Evolutionary conservation across 64 coral and sea anemone species (phyloP), one percentile per base, ranked within the genome.

Genomic region (Montipora capricornis): DNA sequence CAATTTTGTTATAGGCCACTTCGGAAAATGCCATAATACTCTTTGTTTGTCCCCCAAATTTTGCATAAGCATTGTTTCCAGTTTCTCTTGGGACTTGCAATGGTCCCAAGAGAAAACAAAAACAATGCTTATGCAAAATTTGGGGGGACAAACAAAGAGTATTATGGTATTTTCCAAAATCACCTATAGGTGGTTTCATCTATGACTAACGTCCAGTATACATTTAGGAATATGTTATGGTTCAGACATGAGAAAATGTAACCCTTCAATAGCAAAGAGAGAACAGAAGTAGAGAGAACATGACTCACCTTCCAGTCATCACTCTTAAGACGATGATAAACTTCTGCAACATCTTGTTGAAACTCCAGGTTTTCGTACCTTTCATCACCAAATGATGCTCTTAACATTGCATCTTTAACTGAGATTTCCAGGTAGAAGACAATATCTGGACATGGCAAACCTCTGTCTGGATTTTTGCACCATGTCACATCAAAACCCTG

Each of bases 391-490:
- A 74, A 99, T 4, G 64, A 71, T 26, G 82, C 91, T 62, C 97
- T 75, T 49, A 89, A 69, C 8, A 92, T 87, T 10, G 95, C 95
- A 45, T 96, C 88, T 13, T 96, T 71, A 3, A 53, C 58, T 68
- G 97, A 15, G 49, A 99, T 92, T 29, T 99, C 98, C 5, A 99
- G 81, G 70, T 94, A 99, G 29, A 99, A 29, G 46, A 96, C 92
- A 57, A 99, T 47, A 77, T 99, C 98, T 51, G 98, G 98, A 49
- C 89, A 62, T 4, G 89, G 92, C 22, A 99, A 47, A 29, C 98
- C 98, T 87, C 95, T 78, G 45, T 99, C 98, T 16, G 98, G 95
- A 57, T 94, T 84, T 48, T 96, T 99, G 79, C 98, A 99, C 98
- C 98, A 99, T 13, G 59, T 90, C 20, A 98, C 77, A 47, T 91